Conservation (phyloP, 1,140 invertebrate species). For the Octopus bimaculoides region DNA sequence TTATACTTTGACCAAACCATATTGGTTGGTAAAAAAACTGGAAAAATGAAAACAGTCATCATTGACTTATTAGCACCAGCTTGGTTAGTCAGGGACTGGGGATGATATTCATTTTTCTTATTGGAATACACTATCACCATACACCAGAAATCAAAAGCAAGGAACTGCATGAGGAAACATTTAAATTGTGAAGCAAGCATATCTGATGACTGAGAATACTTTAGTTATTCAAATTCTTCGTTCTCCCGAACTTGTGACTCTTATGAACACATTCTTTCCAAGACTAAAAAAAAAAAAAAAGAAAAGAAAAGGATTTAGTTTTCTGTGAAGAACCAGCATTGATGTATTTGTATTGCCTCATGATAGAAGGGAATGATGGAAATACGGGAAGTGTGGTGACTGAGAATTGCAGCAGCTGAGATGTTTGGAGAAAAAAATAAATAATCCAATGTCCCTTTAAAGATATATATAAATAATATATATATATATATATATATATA, state of each 20-base stretch:
- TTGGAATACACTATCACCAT: neutral
- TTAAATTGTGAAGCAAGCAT: slow-evolving; percentile 8
- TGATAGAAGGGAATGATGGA: too few relatives aligned
- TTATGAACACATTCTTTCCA: neutral
- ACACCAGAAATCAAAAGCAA: slow-evolving; percentile 6
- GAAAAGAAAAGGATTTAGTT: neutral
- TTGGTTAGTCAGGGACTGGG: slow-evolving; percentile 7
- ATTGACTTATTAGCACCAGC: neutral
- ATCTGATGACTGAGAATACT: neutral
- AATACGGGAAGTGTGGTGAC: too few relatives aligned
- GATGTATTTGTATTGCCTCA: neutral
- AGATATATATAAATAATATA: too few relatives aligned
- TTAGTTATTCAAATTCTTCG: slow-evolving; percentile 1
- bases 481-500: too few relatives aligned
- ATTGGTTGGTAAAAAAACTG: neutral
- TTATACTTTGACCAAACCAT: slow-evolving; percentile 38
- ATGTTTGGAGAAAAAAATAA: too few relatives aligned
- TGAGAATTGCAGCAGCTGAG: too few relatives aligned
- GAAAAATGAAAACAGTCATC: neutral
- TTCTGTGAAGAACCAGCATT: neutral
- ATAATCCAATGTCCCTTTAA: too few relatives aligned
- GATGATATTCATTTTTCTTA: slow-evolving; percentile 4
- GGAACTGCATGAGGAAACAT: neutral
- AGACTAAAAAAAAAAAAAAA: neutral
- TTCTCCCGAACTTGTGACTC: slow-evolving; percentile 2